Base-by-base conservation (phyloP, 1,140 invertebrate species). In the Dinoponera quadriceps region DNA sequence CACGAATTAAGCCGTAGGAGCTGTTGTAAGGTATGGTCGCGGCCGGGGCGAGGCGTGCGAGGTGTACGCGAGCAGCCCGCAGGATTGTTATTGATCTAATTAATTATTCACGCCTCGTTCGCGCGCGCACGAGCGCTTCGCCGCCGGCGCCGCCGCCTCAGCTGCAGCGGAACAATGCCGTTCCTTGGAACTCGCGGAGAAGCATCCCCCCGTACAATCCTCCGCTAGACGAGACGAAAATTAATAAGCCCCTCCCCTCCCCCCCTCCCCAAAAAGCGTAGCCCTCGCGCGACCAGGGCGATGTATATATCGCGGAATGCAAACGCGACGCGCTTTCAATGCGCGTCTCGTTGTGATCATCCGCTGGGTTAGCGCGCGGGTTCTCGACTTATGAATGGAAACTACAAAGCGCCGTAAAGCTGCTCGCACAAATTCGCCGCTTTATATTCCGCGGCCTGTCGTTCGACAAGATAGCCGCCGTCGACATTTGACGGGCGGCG, bases 1-100 rank as follows among this genome's bases (percentile, higher is more conserved):
- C 13, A 66, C 59, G 82, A 86, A 91, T 91, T 90, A 90, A 90
- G 88, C 84, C 83, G 85, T 90, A 78, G 83, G 84, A 7, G 11
- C 33, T 65, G 66, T 68, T 54, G 66, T 63, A 82, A 83, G 62
- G 51, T 82, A 83, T 54, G 74, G 72, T 59, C 60, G 16, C 29
- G 55, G 25, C 57, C 7, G 38, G 38, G 38, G 38, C 38, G 38
- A 11, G 38, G 38, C 38, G 9, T 44, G 38, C 38, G 38, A 44
- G 38, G 38, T 44, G 38, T 60, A 75, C 44, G 27, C 73, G 73
- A 63, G 27, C 57, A 75, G 59, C 13, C 48, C 14, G 38, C 33
- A 25, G 20, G 38, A 75, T 68, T 74, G 54, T 71, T 78, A 73
- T 83, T 81, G 69, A 69, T 68, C 78, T 85, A 74, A 82, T 86